These are phyloP conservation scores for Archaeoteleia sp. DNA, from an alignment of 2,888 invertebrate genomes.

Conservation along the genomic window DNA sequence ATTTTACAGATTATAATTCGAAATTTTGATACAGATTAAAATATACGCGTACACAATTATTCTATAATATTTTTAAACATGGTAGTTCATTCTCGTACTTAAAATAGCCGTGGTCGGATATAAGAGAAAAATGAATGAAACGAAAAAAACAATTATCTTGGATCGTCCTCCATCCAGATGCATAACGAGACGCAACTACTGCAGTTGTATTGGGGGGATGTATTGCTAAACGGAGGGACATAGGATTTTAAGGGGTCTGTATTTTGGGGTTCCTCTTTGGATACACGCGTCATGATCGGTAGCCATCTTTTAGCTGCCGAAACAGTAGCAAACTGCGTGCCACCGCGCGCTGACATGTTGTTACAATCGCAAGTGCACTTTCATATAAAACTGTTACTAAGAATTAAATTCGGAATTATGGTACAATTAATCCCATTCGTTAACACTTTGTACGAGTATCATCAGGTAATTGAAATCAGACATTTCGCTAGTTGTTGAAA, in stretches of 20 bases:
- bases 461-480: too few relatives aligned
- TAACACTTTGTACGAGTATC: too few relatives aligned
- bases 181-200: conserved; percentile 33
- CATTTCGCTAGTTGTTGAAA: too few relatives aligned
- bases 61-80: too few relatives aligned
- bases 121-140: conserved; percentile 19
- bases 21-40: too few relatives aligned
- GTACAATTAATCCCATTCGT: too few relatives aligned
- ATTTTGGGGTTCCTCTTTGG: conserved; percentile 60
- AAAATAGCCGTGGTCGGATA: conserved; percentile 32
- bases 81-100: conserved; percentile 29
- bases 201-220: conserved; percentile 54
- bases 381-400: too few relatives aligned
- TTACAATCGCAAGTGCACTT: too few relatives aligned
- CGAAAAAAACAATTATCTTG: conserved; percentile 4
- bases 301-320: conserved; percentile 60
- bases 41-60: too few relatives aligned
- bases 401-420: too few relatives aligned
- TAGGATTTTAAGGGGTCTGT: conserved; percentile 61
- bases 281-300: conserved; percentile 70
- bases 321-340: conserved; percentile 59
- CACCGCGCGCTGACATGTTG: too few relatives aligned
- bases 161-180: conserved; percentile 24
- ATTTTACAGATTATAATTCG: too few relatives aligned
- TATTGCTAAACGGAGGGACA: conserved; percentile 68